These are phyloP conservation scores for Poecilia picta DNA, from an alignment of 2,797 vertebrate genomes.

Conservation along the genomic window DNA sequence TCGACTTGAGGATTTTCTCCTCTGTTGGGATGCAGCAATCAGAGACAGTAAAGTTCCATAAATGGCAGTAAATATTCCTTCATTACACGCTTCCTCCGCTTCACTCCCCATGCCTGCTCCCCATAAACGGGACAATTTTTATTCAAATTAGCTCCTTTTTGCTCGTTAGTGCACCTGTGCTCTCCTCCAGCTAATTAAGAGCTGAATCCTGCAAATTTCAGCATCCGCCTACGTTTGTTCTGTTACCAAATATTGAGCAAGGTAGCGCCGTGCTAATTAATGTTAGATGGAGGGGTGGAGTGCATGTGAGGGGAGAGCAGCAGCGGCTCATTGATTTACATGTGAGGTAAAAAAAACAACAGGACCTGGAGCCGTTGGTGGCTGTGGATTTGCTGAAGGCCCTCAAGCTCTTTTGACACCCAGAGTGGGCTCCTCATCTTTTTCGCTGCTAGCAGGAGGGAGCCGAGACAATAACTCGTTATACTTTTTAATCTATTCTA, in stretches of 20 bases:
- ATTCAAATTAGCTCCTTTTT: conserved; percentile 76
- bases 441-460: conserved; percentile 38
- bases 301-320: conserved; percentile 39
- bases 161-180: conserved; percentile 84
- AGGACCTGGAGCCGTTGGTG: conserved; percentile 21
- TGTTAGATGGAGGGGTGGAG: conserved; percentile 67
- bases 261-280: conserved; percentile 86
- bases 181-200: conserved; percentile 79
- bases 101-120: not conserved
- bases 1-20: not conserved
- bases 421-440: conserved; percentile 21
- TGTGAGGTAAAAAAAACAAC: conserved; percentile 48
- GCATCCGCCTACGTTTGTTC: conserved; percentile 78
- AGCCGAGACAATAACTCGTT: conserved; percentile 43
- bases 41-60: conserved; percentile 8
- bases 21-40: not conserved
- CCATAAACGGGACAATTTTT: conserved; percentile 61
- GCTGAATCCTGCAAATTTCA: conserved; percentile 81
- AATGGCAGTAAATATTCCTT: conserved; percentile 37
- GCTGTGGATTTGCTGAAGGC: conserved; percentile 47
- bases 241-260: conserved; percentile 85
- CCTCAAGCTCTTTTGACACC: conserved; percentile 60
- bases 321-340: conserved; percentile 75
- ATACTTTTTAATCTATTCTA: conserved; percentile 47
- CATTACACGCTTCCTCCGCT: not conserved